Base-by-base conservation (phyloP, 1,140 invertebrate species). In the Cydia amplana region DNA sequence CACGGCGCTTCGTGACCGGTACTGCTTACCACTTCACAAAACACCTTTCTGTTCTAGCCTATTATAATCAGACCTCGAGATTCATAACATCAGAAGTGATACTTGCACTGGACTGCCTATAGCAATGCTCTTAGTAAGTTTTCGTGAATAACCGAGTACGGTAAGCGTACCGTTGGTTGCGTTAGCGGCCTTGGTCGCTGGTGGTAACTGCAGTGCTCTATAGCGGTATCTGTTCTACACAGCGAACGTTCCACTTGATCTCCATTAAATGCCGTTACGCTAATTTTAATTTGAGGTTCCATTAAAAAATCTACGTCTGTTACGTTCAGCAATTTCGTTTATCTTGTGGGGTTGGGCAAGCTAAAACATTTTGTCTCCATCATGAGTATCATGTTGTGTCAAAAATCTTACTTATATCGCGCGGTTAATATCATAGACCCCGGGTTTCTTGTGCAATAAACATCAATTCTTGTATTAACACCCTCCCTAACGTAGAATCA, bases 101-200 rank as follows among this genome's bases (percentile, higher is more conserved):
- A 60, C 55, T 60, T 60, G 55, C 55, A 23, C 20, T 60, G 55
- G 55, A 23, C 20, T n/a, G 20, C 1, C 6, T 23, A 60, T 10
- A 60, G 55, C 20, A n/a, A 23, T 23, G 55, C n/a, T 60, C 18
- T 23, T 23, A 7, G 40, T 43, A 72, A 75, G 49, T 40, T 9
- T 79, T 86, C 83, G 87, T 87, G 85, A 87, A 85, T 85, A 80
- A 78, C 76, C 72, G 76, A 76, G 76, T 81, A 87, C 85, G 79
- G 84, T 88, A 85, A 83, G 78, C 82, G 78, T 79, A 88, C 83
- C 85, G 88, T 87, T 86, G 75, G 79, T 81, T 81, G 82, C 81
- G 81, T 77, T 82, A 83, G 83, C 82, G 82, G 79, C 85, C 83
- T 85, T 85, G 82, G 76, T 78, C 80, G 74, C 55, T 80, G 75